Evolutionary conservation across 2,888 invertebrate species (phyloP).

Genomic region (Ornithoptera priamus): DNA sequence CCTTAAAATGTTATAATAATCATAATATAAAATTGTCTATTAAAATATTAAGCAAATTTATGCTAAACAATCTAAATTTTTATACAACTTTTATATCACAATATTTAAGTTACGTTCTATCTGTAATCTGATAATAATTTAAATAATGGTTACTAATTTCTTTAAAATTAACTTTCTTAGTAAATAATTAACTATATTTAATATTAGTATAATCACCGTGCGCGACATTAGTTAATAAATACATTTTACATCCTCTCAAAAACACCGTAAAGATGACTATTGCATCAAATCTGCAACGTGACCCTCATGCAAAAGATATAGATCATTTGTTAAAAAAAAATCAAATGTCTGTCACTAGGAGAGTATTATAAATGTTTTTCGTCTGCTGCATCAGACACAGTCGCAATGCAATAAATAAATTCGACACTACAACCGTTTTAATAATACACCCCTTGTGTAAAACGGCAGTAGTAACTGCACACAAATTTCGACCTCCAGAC

Average conservation of each 20-base stretch:
- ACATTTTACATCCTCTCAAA: not conserved
- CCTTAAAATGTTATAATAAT: no score
- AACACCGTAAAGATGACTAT: slow-evolving; percentile 1
- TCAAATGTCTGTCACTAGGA: slow-evolving; percentile 49
- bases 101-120: no score
- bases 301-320: slow-evolving; percentile 7
- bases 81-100: no score
- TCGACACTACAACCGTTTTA: slow-evolving; percentile 49
- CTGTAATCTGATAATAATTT: not conserved
- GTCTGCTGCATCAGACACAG: slow-evolving; percentile 74
- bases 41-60: no score
- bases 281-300: slow-evolving; percentile 24
- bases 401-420: slow-evolving; percentile 72
- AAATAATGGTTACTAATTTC: not conserved
- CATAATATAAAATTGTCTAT: no score
- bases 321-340: slow-evolving; percentile 33
- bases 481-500: slow-evolving; percentile 17
- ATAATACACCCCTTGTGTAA: slow-evolving; percentile 41
- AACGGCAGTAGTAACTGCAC: slow-evolving; percentile 28
- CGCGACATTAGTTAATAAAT: not conserved
- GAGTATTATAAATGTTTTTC: slow-evolving; percentile 63
- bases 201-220: not conserved
- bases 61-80: no score
- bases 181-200: not conserved
- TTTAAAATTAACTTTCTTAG: no score